Base-by-base conservation (phyloP, 1,140 invertebrate genomes). In the Diuraphis noxia region DNA sequence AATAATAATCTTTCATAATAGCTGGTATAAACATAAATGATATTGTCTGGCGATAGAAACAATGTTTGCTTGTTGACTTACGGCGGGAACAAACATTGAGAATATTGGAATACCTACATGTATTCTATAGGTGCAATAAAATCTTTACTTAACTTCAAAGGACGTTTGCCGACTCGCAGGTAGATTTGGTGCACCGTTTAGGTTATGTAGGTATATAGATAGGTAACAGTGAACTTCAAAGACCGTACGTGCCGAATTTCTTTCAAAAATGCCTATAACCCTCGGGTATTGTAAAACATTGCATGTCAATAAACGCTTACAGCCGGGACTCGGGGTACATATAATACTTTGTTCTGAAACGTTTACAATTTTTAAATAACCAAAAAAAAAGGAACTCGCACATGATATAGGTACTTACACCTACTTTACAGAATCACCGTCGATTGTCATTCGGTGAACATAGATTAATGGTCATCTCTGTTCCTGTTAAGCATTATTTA, bases 81-180 rank as follows among this genome's bases (percentile, higher is more conserved):
- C n/a, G 86, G 25, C 86, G 86, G 86, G 52, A 63, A 88, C 49
- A 88, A 88, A 88, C n/a, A 88, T 88, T 88, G 86, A 30, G 56
- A 56, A 63, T 63, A 40, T 49, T 87, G 49, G 52, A 56, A 40
- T 63, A 25, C 43, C 8, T 63, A 30, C 34, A 21, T 87, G 25
- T 56, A 85, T 52, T 86, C 17, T 52, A 4, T 49, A 30, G 86
- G 86, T 88, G 86, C 86, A 88, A 88, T 88, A 88, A 88, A 88
- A 88, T 88, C 86, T 63, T 88, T 88, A 56, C 86, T 88, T 88
- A 88, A 88, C 86, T 63, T 88, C 86, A 88, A 88, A 88, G 52
- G 38, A 88, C 25, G 52, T 25, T 72, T 88, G 86, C 86, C 86
- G 86, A 56, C 86, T 40, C 36, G 17, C 86, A 88, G 86, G 86